Evolutionary conservation across 2,797 vertebrate species (phyloP), one percentile per base, ranked within the genome.

Genomic region (Arctocebus calabarensis): DNA sequence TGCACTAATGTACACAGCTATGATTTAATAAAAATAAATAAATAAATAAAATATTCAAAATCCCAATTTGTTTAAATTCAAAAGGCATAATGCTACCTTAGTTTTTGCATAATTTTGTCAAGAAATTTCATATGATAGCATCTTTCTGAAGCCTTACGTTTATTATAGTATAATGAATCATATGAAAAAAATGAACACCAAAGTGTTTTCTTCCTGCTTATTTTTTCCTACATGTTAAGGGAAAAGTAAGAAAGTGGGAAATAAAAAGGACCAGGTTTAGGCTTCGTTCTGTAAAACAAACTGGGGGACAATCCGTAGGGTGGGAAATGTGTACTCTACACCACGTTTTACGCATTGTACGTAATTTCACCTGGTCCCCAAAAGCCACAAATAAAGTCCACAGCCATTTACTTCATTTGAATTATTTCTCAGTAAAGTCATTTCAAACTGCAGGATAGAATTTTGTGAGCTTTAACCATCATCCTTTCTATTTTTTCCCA

Each of bases 21-120:
- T n/a, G n/a, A n/a, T n/a, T n/a, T n/a, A n/a, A n/a, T n/a, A n/a
- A n/a, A n/a, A n/a, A n/a, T n/a, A n/a, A n/a, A n/a, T n/a, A n/a
- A n/a, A n/a, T n/a, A n/a, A n/a, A n/a, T 88, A 64, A 94, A 91
- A 94, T n/a, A 82, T 59, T 77, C 27, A 90, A 86, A 73, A 77
- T 85, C 10, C 82, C 27, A 83, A 79, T 93, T 78, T 66, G 11
- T 68, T 95, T 68, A 59, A 74, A 78, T 85, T 88, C 43, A 85
- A 85, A 52, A 95, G 75, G 62, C 19, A 29, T 70, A 93, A 19
- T 90, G 79, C 70, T 73, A 23, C 25, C 62, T 74, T 61, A 81
- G 82, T 29, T 73, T 93, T 79, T 70, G 12, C 9, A 71, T 85
- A 92, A 84, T 94, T 75, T 34, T 95, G 20, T 12, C 37, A 91